Base-by-base conservation (phyloP, 1,140 invertebrate species). In the Saccostrea glomerata region DNA sequence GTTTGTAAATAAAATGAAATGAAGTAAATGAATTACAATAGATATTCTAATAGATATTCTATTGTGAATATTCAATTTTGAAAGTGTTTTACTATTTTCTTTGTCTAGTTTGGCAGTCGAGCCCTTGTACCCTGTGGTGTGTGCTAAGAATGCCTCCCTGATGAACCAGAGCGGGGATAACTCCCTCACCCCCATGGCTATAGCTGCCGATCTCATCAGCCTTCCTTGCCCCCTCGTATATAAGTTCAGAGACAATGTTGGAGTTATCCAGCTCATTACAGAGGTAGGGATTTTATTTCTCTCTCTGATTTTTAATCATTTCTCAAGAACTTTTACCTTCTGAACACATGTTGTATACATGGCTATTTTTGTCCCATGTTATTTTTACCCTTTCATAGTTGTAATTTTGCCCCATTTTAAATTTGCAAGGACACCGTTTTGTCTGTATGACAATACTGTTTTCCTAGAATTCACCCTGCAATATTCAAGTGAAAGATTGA, bases 101-200 rank as follows among this genome's bases (percentile, higher is more conserved):
- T 84, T 91, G 94, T 96, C 86, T 95, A 98, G 98, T 93, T 97
- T 99, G 92, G 98, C 97, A 2, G 97, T 99, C 13, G 98, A 99
- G 93, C 98, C 98, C 0, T 94, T 99, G 15, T 98, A 98, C 94
- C 98, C 98, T 6, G 97, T 98, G 96, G 96, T 98, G 0, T 98
- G 98, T 93, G 97, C 97, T 92, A 96, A 96, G 92, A 95, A 94
- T 60, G 90, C 91, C 7, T 87, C 92, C 6, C 91, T 92, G 40
- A 86, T 89, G 0, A 89, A 92, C 96, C 56, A 95, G 96, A 91
- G 96, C 96, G 40, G 96, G 96, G 86, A 93, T 36, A 87, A 93
- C n/a, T 87, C 92, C n/a, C 95, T 96, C 1, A 97, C 97, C n/a
- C 98, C 98, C 0, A 97, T 97, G 15, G 97, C 98, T 92, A 94